A percentile compares a stretch with the other conserved stretches of the same genome.
Conservation (phyloP, 2,888 invertebrate species). For the Disparrhopalites patrizii region DNA sequence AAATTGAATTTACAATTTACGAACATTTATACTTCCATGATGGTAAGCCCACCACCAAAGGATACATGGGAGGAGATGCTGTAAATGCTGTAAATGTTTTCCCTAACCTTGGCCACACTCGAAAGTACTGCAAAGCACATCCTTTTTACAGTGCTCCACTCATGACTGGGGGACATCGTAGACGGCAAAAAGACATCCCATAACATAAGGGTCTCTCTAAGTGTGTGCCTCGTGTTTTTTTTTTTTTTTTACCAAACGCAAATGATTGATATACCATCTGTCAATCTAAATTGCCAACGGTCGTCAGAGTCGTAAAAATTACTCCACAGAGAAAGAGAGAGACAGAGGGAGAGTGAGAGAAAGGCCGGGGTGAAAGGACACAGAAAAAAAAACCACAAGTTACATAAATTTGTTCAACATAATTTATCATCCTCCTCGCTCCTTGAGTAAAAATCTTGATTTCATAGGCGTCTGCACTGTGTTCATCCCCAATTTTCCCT, state of each 20-base stretch:
- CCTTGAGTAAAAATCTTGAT: too few species aligned
- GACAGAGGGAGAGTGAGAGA: too few species aligned
- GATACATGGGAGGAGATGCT: too few species aligned
- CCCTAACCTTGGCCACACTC: slow-evolving; percentile 18
- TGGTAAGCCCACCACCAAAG: too few species aligned
- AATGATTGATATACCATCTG: slow-evolving; percentile 23
- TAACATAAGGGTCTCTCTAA: neutral
- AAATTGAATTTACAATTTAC: slow-evolving; percentile 24
- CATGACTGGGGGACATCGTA: too few species aligned
- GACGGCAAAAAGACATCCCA: too few species aligned
- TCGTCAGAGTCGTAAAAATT: too few species aligned
- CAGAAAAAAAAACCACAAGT: neutral
- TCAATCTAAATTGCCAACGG: slow-evolving; percentile 24
- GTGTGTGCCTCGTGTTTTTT: neutral
- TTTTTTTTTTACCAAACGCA: neutral
- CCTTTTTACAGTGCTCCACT: too few species aligned
- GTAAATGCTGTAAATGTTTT: too few species aligned
- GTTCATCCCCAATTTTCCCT: neutral
- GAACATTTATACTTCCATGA: neutral
- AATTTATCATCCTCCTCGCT: slow-evolving; percentile 10
- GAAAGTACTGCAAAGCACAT: neutral
- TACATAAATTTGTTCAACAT: slow-evolving; percentile 11
- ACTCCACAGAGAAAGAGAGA: neutral
- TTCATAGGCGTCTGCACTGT: neutral
- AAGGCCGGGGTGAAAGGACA: too few species aligned